These are phyloP conservation scores for Drosophila kikkawai DNA, from an alignment of 1,140 invertebrate species.

Conservation along the genomic window DNA sequence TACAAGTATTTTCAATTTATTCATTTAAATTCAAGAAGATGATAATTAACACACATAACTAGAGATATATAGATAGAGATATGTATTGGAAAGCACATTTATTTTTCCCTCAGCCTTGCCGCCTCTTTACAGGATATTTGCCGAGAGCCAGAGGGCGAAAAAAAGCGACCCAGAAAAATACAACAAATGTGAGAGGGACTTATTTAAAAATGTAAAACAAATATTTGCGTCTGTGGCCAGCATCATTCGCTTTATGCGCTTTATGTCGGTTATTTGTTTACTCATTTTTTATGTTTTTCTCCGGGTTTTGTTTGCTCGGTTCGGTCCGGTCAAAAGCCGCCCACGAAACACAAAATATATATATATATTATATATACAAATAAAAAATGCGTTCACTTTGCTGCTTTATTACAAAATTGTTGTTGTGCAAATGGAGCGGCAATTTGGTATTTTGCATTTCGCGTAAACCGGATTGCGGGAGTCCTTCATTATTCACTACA, in stretches of 20 bases:
- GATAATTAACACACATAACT: neutral
- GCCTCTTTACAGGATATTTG: slow-evolving; percentile 27
- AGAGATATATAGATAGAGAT: neutral
- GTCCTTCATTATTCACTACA: slow-evolving; percentile 34
- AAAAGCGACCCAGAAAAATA: slow-evolving; percentile 15
- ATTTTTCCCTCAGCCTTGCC: neutral
- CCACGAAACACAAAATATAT: neutral
- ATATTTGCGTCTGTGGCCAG: slow-evolving; percentile 72
- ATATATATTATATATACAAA: neutral
- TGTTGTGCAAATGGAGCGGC: slow-evolving; percentile 74
- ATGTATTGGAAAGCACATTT: neutral
- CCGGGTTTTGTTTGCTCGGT: slow-evolving; percentile 24
- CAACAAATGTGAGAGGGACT: slow-evolving; percentile 63
- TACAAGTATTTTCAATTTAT: neutral
- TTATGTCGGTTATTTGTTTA: slow-evolving; percentile 47
- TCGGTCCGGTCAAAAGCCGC: slow-evolving; percentile 9
- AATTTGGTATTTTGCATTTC: slow-evolving; percentile 62
- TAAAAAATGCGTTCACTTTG: slow-evolving; percentile 32
- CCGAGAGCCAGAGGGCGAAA: neutral
- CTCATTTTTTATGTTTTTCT: slow-evolving; percentile 34
- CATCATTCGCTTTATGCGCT: slow-evolving; percentile 50
- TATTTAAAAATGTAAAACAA: slow-evolving; percentile 80
- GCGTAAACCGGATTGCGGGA: slow-evolving; percentile 14
- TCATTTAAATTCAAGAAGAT: neutral
- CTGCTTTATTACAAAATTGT: slow-evolving; percentile 70